These are phyloP conservation scores for Cochlearius cochlearius DNA, from an alignment of 2,113 vertebrate genomes.

Conservation along the genomic window DNA sequence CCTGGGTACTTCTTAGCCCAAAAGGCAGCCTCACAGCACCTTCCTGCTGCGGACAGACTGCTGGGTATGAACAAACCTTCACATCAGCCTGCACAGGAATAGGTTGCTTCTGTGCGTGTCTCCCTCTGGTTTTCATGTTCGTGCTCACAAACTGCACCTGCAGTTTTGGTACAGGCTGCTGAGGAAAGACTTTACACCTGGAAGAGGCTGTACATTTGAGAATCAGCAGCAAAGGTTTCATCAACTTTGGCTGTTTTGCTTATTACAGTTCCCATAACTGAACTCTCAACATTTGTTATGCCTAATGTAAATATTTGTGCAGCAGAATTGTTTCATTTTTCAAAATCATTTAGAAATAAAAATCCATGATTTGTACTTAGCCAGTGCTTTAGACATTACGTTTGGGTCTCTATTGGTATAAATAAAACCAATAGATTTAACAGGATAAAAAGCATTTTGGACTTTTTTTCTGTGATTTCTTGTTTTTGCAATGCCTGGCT, in stretches of 20 bases:
- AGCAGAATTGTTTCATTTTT: neutral
- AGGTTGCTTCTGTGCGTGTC: neutral
- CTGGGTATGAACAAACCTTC: neutral
- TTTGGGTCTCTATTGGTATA: neutral
- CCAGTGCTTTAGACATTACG: neutral
- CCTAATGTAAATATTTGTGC: neutral
- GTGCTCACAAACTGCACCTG: neutral
- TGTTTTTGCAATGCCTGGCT: neutral
- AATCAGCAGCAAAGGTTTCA: neutral
- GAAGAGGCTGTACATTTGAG: neutral
- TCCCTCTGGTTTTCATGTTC: neutral
- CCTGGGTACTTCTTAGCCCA: neutral
- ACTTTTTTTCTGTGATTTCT: neutral
- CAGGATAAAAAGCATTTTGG: neutral
- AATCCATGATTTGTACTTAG: neutral
- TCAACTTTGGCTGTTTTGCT: neutral
- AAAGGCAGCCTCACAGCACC: neutral
- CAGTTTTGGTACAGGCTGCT: neutral
- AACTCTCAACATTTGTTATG: neutral
- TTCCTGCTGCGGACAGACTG: neutral
- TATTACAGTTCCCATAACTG: neutral
- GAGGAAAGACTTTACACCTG: neutral
- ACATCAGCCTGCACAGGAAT: neutral
- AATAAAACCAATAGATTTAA: neutral
- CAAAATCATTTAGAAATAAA: neutral